A percentile compares a stretch with the other conserved stretches of the same genome.
These are phyloP conservation scores for Macroramphosus scolopax DNA, from an alignment of 2,797 vertebrate species.

Conservation along the genomic window DNA sequence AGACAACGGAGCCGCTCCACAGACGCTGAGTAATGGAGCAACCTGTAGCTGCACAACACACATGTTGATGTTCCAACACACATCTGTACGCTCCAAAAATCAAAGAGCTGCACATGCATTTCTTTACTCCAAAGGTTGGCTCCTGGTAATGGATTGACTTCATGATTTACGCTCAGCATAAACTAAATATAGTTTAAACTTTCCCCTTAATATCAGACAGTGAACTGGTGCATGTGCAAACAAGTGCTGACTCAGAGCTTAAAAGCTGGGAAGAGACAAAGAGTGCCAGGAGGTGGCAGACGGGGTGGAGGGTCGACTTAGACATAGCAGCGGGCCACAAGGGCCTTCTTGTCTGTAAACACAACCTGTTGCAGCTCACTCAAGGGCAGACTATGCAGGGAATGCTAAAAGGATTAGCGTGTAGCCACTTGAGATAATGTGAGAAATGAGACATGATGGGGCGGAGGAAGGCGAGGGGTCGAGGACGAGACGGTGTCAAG, in stretches of 20 bases:
- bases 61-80: neutral
- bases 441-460: slow-evolving; percentile 60
- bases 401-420: slow-evolving; percentile 65
- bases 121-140: no score
- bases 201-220: slow-evolving; percentile 6
- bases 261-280: slow-evolving; percentile 11
- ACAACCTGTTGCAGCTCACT: slow-evolving; percentile 62
- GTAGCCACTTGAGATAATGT: slow-evolving; percentile 64
- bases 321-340: slow-evolving; percentile 55
- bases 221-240: slow-evolving; percentile 17
- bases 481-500: slow-evolving; percentile 36
- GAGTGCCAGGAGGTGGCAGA: slow-evolving; percentile 43
- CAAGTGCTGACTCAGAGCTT: slow-evolving; percentile 44
- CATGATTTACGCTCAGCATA: slow-evolving; percentile 4
- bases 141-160: neutral
- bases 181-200: neutral
- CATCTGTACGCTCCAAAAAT: no score
- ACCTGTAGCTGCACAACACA: neutral
- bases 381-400: slow-evolving; percentile 50
- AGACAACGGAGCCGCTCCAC: slow-evolving; percentile 12
- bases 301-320: slow-evolving; percentile 38
- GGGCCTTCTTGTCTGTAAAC: slow-evolving; percentile 56
- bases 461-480: slow-evolving; percentile 35
- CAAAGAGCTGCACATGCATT: no score
- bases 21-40: slow-evolving; percentile 11